Evolutionary conservation across 1,140 invertebrate genomes (phyloP), one percentile per base, ranked within the genome.

Genomic region (Drosophila saltans): DNA sequence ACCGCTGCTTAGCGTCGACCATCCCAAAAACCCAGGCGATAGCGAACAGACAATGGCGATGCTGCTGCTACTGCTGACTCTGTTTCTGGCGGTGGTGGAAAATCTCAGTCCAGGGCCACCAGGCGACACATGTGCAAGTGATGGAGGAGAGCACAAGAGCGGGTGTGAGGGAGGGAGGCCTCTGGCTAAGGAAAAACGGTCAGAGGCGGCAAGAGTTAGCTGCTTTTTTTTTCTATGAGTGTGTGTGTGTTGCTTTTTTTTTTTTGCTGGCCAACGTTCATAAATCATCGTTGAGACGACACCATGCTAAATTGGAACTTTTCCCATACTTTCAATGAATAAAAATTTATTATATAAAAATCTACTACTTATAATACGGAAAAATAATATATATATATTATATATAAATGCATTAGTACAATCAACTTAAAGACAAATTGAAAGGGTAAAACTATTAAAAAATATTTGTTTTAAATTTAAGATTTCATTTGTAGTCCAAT

Each of bases 291-390:
- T 77, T 77, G 81, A 84, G 80, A 82, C 74, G 81, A 84, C 81
- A 82, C 80, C 81, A 71, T 84, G 81, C 81, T 84, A 84, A 82
- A 84, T 84, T 84, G 77, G 81, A 84, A 84, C 81, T 84, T 81
- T 84, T 84, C 79, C 76, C 81, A 81, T 81, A 79, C 71, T 74
- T 70, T 74, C 71, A 77, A 80, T 59, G 66, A 45, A 52, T 63
- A 21, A 16, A 63, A 41, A 63, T 33, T 11, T 48, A 33, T 26
- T 52, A 52, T 52, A 52, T 52, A 52, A 52, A 52, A 52, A 26
- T 52, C 24, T 52, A 52, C 24, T 52, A 52, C 45, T 52, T 48
- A 9, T 24, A 48, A 26, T 21, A 52, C 9, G 10, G n/a, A 24
- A n/a, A 4, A 21, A 60, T 0, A 33, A 48, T 52, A 24, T 26